These are phyloP conservation scores for Lottia gigantea DNA, from an alignment of 2,888 invertebrate genomes.

Conservation along the genomic window DNA sequence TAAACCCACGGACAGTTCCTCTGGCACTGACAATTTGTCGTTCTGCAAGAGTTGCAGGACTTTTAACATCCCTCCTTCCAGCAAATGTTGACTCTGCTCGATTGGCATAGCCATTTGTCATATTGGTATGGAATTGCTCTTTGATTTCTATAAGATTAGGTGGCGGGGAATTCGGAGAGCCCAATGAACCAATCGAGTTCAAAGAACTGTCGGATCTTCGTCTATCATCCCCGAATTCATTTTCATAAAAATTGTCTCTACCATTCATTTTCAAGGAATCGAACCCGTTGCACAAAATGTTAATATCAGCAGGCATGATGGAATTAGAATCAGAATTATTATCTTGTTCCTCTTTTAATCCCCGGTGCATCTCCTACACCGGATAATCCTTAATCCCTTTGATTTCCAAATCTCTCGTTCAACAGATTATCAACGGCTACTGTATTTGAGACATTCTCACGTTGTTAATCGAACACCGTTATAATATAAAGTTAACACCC, in stretches of 20 bases:
- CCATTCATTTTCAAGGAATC: not conserved
- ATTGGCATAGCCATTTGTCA: not conserved
- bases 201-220: not conserved
- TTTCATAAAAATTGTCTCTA: not conserved
- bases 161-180: not conserved
- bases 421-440: too few species aligned
- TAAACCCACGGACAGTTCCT: slow-evolving; percentile 92
- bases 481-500: too few species aligned
- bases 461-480: too few species aligned
- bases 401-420: too few species aligned
- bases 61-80: slow-evolving; percentile 49
- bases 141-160: not conserved
- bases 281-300: not conserved
- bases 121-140: not conserved
- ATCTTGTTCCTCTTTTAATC: not conserved
- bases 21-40: slow-evolving; percentile 83
- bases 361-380: slow-evolving; percentile 1
- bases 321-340: not conserved
- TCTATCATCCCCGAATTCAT: slow-evolving; percentile 3
- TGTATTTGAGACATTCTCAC: too few species aligned
- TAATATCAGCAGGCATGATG: not conserved
- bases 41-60: slow-evolving; percentile 49
- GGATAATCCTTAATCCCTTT: not conserved
- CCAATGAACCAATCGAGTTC: slow-evolving; percentile 10
- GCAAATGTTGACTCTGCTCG: slow-evolving; percentile 39